These are phyloP conservation scores for Sylvietta virens DNA, from an alignment of 2,113 vertebrate genomes.

Conservation along the genomic window DNA sequence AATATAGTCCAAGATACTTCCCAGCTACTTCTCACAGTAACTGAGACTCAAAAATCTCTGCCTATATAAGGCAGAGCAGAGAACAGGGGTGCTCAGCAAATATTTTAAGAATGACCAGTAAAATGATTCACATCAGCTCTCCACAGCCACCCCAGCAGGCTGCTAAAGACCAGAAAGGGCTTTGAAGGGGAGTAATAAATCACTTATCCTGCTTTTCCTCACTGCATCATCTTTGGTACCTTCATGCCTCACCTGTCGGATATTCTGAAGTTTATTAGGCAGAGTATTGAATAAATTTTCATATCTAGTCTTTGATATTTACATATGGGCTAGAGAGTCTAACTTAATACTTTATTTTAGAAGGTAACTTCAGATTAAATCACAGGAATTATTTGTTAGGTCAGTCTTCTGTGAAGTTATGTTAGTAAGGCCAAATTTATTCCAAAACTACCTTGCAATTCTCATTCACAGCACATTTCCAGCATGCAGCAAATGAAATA, in stretches of 20 bases:
- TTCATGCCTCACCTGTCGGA: background rate
- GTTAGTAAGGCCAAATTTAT: background rate
- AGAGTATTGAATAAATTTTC: background rate
- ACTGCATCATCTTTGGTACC: background rate
- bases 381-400: background rate
- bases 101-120: background rate
- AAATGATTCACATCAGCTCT: background rate
- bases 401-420: background rate
- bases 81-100: background rate
- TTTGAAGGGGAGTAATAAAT: background rate
- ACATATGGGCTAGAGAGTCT: background rate
- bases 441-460: background rate
- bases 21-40: background rate
- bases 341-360: background rate
- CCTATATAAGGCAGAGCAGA: background rate
- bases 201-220: background rate
- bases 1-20: background rate
- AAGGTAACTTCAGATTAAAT: background rate
- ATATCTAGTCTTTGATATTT: background rate
- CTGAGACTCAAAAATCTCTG: background rate
- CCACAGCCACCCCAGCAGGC: background rate
- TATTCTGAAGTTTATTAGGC: background rate
- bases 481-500: background rate
- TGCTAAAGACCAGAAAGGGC: background rate
- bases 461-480: background rate